Evolutionary conservation across 2,113 vertebrate genomes (phyloP).

Genomic region (Epinephelus moara): DNA sequence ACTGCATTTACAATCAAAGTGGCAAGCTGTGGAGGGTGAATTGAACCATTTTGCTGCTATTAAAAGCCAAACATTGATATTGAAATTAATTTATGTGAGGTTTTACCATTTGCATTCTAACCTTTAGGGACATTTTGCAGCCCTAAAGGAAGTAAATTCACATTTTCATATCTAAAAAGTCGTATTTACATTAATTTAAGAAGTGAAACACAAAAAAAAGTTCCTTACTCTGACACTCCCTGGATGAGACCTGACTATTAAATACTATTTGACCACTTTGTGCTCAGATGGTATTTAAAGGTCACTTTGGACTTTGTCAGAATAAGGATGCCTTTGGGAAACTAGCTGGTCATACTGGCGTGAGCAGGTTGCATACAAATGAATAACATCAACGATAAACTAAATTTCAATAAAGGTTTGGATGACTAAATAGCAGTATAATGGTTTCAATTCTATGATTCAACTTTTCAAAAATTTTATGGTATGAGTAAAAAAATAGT

Average conservation of each 20-base stretch:
- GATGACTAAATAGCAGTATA: slow-evolving; percentile 88
- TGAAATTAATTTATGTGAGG: slow-evolving; percentile 79
- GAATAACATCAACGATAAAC: slow-evolving; percentile 76
- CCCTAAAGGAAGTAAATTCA: neutral
- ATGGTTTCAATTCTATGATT: slow-evolving; percentile 86
- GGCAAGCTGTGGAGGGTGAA: slow-evolving; percentile 73
- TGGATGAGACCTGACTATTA: slow-evolving; percentile 46
- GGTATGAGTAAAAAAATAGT: slow-evolving; percentile 70
- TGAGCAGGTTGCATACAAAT: slow-evolving; percentile 62
- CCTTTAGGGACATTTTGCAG: neutral
- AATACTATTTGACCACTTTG: slow-evolving; percentile 49
- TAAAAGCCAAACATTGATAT: slow-evolving; percentile 75
- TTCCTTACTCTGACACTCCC: slow-evolving; percentile 48
- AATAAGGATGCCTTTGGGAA: slow-evolving; percentile 43
- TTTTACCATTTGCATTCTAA: slow-evolving; percentile 75
- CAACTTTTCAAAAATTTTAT: slow-evolving; percentile 65
- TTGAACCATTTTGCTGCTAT: slow-evolving; percentile 92
- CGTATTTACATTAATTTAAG: neutral
- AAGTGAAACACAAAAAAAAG: neutral
- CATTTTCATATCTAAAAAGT: neutral
- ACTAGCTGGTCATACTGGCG: neutral
- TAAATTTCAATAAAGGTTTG: slow-evolving; percentile 77
- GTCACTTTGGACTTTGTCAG: slow-evolving; percentile 66
- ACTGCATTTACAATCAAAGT: slow-evolving; percentile 72
- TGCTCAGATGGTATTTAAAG: slow-evolving; percentile 61